Conservation (phyloP, 2,888 invertebrate genomes). For the Drosophila kuntzei region DNA sequence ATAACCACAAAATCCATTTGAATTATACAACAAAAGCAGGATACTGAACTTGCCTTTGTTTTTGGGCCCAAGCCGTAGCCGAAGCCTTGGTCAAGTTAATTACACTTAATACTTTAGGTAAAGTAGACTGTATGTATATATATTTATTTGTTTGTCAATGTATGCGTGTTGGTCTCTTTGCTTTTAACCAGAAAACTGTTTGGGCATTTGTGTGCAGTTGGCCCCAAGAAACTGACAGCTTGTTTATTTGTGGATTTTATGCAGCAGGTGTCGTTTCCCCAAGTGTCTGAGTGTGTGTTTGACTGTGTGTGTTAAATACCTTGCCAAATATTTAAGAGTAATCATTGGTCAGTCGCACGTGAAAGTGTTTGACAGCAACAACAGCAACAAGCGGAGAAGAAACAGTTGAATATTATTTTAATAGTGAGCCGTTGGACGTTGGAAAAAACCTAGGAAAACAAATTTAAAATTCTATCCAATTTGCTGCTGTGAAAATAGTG, state of each 20-base stretch:
- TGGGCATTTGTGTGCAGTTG: slow-evolving; percentile 69
- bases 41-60: slow-evolving; percentile 11
- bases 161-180: slow-evolving; percentile 30
- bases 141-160: slow-evolving; percentile 16
- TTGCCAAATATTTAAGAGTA: slow-evolving; percentile 65
- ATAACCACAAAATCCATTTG: slow-evolving; percentile 75
- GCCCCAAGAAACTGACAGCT: slow-evolving; percentile 50
- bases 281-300: slow-evolving; percentile 8
- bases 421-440: slow-evolving; percentile 32
- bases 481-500: slow-evolving; percentile 52
- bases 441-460: slow-evolving; percentile 42
- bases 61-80: neutral
- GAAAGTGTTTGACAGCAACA: slow-evolving; percentile 35
- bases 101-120: slow-evolving; percentile 73
- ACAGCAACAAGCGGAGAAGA: neutral
- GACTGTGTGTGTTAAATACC: slow-evolving; percentile 52
- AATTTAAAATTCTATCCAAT: slow-evolving; percentile 78
- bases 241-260: slow-evolving; percentile 56
- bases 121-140: slow-evolving; percentile 30
- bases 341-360: slow-evolving; percentile 46
- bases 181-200: slow-evolving; percentile 64
- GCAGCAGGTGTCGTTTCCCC: slow-evolving; percentile 47
- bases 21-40: slow-evolving; percentile 62
- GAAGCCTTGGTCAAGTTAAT: slow-evolving; percentile 68
- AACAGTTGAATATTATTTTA: slow-evolving; percentile 59